Percentiles rank a stretch among this genome's conserved stretches.
These are phyloP conservation scores for Athene noctua DNA, from an alignment of 2,113 vertebrate genomes.

Conservation along the genomic window DNA sequence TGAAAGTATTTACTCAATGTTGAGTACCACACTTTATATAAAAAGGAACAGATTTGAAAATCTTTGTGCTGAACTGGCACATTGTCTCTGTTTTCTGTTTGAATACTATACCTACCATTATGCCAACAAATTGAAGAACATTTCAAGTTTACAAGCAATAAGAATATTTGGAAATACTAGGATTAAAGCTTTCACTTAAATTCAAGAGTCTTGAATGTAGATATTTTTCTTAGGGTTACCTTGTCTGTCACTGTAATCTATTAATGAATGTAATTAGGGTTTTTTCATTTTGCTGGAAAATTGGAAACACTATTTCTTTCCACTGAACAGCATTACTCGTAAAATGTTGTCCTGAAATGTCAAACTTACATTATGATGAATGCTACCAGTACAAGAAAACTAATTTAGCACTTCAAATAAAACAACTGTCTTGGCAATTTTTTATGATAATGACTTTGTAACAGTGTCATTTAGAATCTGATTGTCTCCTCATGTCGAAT, in stretches of 20 bases:
- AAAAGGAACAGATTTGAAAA: background rate
- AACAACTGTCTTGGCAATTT: background rate
- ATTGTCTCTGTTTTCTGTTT: background rate
- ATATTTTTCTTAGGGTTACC: background rate
- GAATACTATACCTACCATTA: background rate
- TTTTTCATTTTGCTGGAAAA: constrained; percentile 26
- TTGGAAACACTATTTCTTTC: background rate
- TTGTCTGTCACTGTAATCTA: background rate
- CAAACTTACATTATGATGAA: constrained; percentile 54
- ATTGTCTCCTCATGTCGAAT: background rate
- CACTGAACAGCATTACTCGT: constrained; percentile 3
- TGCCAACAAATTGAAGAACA: background rate
- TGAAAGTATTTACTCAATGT: background rate
- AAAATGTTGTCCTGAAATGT: constrained; percentile 46
- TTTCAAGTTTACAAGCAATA: background rate
- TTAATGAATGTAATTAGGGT: background rate
- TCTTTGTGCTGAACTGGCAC: background rate
- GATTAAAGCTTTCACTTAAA: background rate
- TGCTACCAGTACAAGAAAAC: constrained; percentile 20
- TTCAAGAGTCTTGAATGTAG: background rate
- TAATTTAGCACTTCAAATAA: constrained; percentile 57
- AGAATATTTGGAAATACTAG: background rate
- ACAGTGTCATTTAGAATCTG: constrained; percentile 18
- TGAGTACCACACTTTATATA: background rate
- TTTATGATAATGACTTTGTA: constrained; percentile 47